These are phyloP conservation scores for Caenorhabditis afra DNA, from an alignment of 2,888 invertebrate species.

Conservation along the genomic window DNA sequence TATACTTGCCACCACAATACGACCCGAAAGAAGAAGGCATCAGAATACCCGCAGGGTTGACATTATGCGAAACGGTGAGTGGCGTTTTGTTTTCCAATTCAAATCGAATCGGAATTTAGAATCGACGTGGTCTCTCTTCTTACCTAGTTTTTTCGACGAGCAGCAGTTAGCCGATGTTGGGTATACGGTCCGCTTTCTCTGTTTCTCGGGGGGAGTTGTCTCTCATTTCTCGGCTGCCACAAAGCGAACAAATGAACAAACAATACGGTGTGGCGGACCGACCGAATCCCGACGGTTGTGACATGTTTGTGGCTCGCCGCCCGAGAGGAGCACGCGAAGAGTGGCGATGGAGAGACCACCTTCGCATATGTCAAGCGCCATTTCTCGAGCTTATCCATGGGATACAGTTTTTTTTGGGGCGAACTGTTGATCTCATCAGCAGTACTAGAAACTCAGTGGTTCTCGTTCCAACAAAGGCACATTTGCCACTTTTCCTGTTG, in stretches of 20 bases:
- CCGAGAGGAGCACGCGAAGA: slow-evolving; percentile 5
- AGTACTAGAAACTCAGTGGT: no score
- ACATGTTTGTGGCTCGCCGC: slow-evolving; percentile 47
- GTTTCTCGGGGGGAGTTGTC: slow-evolving; percentile 7
- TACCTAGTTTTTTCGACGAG: neutral
- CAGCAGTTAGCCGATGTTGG: slow-evolving; percentile 23
- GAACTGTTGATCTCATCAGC: no score
- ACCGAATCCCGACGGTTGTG: slow-evolving; percentile 40
- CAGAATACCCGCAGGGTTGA: neutral
- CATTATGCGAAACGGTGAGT: slow-evolving; percentile 26
- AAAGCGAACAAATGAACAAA: slow-evolving; percentile 58
- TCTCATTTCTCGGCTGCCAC: slow-evolving; percentile 42
- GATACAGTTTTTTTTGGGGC: no score
- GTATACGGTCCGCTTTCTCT: slow-evolving; percentile 21
- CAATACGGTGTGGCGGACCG: slow-evolving; percentile 35
- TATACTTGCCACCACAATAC: slow-evolving; percentile 4
- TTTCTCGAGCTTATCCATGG: slow-evolving; percentile 28
- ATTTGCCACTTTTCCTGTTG: no score
- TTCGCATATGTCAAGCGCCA: slow-evolving; percentile 42
- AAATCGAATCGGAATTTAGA: neutral
- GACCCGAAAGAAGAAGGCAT: slow-evolving; percentile 10
- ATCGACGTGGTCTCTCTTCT: no score
- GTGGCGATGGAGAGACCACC: neutral
- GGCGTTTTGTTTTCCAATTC: neutral
- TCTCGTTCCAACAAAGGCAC: no score